phyloP scores from a whole-genome alignment of 2,113 vertebrate genomes.

The Alethe castanea region DNA sequence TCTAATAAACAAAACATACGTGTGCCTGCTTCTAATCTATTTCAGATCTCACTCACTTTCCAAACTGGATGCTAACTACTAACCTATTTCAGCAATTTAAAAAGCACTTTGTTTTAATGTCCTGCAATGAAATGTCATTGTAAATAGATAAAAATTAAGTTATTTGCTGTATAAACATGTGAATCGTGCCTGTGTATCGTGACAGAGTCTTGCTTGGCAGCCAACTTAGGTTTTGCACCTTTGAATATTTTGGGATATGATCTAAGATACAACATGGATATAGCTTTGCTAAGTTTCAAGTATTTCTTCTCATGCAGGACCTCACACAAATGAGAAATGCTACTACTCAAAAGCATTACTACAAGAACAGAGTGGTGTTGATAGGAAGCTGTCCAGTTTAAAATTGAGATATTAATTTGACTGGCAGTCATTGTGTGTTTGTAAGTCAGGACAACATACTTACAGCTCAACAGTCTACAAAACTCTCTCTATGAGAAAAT shows the following conservation, averaged over 20 bases:
- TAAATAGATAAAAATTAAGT: not conserved
- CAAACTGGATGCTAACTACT: not conserved
- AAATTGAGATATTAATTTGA: not conserved
- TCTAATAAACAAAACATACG: fast-evolving
- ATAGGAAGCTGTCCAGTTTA: not conserved
- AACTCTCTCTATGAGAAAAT: not conserved
- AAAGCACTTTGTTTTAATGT: not conserved
- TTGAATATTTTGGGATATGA: not conserved
- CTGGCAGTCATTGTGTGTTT: not conserved
- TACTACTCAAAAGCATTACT: not conserved
- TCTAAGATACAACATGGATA: not conserved
- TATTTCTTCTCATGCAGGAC: not conserved
- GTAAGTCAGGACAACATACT: not conserved
- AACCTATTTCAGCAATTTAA: not conserved
- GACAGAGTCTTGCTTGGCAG: not conserved
- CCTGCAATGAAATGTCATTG: not conserved
- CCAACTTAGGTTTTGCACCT: not conserved
- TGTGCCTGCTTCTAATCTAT: not conserved
- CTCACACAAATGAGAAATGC: not conserved
- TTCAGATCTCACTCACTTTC: not conserved
- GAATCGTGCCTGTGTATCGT: fast-evolving
- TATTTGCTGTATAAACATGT: not conserved
- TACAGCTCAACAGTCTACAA: not conserved
- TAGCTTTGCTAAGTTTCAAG: not conserved
- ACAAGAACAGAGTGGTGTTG: not conserved